Percentiles rank a stretch among this genome's conserved stretches.
These are phyloP conservation scores for Lucinisca nassula DNA, from an alignment of 2,888 invertebrate species.

Conservation along the genomic window DNA sequence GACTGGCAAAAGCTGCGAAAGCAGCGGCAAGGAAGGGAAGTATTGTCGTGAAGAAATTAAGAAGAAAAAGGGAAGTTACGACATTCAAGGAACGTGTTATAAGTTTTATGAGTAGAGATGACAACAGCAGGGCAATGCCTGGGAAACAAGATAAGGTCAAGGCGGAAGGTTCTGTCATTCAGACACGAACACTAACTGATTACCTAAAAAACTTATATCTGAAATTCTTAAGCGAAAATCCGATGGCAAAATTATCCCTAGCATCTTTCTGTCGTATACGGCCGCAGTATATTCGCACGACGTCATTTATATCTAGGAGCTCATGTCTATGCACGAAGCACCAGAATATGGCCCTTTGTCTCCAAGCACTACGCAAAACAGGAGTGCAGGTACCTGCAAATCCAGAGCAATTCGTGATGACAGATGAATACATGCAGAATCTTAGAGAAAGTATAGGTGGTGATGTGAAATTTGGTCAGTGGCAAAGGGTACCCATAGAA, in stretches of 20 bases:
- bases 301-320: constrained; percentile 24
- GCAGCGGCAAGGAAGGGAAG: background rate
- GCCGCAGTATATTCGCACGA: constrained; percentile 10
- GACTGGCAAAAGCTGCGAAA: background rate
- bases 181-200: background rate
- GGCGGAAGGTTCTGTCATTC: background rate
- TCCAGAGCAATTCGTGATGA: background rate
- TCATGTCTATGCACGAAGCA: constrained; percentile 23
- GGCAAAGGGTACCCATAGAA: background rate
- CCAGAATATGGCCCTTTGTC: constrained; percentile 17
- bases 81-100: constrained; percentile 1
- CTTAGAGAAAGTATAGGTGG: background rate
- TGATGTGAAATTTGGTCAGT: background rate
- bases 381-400: background rate
- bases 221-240: constrained; percentile 17
- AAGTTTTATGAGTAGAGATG: background rate
- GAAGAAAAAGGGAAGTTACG: constrained; percentile 8
- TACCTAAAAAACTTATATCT: background rate
- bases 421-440: background rate
- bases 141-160: constrained; percentile 21
- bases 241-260: background rate
- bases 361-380: constrained; percentile 1
- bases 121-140: constrained; percentile 14
- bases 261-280: constrained; percentile 31
- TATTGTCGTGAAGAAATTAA: background rate